Percentiles rank a stretch among this genome's conserved stretches.
phyloP scores from a whole-genome alignment of 1,140 invertebrate genomes.

The Kradibia gibbosae region DNA sequence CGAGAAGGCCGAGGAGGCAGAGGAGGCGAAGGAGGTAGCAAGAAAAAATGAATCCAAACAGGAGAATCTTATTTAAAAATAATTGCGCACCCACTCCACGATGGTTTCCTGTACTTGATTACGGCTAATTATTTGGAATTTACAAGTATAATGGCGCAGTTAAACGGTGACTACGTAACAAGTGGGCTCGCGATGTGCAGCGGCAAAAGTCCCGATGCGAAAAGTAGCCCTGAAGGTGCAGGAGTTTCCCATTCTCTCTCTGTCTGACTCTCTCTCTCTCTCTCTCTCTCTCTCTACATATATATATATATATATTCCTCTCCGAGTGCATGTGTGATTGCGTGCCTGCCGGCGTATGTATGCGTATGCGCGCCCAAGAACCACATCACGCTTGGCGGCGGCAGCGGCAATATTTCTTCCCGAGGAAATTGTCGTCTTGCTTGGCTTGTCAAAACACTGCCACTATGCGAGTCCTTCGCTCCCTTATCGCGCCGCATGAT shows the following conservation, averaged over 20 bases:
- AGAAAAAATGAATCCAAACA: conserved; percentile 30
- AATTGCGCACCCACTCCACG: conserved; percentile 66
- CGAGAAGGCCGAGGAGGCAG: not conserved
- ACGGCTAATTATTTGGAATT: conserved; percentile 72
- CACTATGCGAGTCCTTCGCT: not conserved
- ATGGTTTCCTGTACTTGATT: conserved; percentile 72
- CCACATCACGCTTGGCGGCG: conserved; percentile 37
- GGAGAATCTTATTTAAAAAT: conserved; percentile 61
- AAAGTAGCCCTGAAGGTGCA: not conserved
- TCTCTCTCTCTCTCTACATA: too few relatives aligned
- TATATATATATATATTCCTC: too few relatives aligned
- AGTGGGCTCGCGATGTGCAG: conserved; percentile 44
- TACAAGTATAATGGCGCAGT: conserved; percentile 71
- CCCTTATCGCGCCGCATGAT: conserved; percentile 22
- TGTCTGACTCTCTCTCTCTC: too few relatives aligned
- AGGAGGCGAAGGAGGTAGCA: not conserved
- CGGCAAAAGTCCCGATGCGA: not conserved
- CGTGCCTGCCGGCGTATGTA: too few relatives aligned
- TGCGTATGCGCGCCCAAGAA: not conserved
- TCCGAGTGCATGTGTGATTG: too few relatives aligned
- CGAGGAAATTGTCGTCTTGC: conserved; percentile 53
- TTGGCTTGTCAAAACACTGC: conserved; percentile 51
- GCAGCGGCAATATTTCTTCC: conserved; percentile 4
- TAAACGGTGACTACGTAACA: conserved; percentile 68
- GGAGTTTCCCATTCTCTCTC: not conserved